These are phyloP conservation scores for Platerodrilus igneus DNA, from an alignment of 2,888 invertebrate species.

Conservation along the genomic window DNA sequence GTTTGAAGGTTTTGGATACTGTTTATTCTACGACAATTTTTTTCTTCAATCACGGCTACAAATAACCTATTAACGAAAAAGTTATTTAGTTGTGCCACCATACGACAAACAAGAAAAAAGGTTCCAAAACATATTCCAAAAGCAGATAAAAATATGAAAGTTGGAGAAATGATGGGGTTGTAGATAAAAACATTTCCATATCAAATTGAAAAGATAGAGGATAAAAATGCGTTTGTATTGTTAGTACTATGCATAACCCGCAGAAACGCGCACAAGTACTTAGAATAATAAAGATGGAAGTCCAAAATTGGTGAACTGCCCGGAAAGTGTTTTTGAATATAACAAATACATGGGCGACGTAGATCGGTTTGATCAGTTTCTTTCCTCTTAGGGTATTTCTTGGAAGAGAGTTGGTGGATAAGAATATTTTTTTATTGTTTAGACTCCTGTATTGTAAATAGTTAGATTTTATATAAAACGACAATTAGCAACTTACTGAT, in stretches of 20 bases:
- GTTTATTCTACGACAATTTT: constrained; percentile 3
- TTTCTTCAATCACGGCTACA: too few species aligned
- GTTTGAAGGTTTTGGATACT: constrained; percentile 5
- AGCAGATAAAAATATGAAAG: constrained; percentile 5
- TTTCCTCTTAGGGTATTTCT: background rate
- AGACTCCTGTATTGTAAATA: background rate
- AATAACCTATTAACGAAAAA: constrained; percentile 2
- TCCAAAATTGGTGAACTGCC: background rate
- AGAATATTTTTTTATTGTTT: constrained; percentile 5
- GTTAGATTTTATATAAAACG: too few species aligned
- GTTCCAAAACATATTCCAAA: constrained; percentile 3
- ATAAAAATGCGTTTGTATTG: too few species aligned
- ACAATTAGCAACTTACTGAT: too few species aligned
- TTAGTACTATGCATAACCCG: too few species aligned
- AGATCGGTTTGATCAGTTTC: constrained; percentile 1
- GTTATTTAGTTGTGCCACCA: constrained; percentile 3
- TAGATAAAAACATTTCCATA: constrained; percentile 4
- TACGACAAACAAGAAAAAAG: constrained; percentile 3
- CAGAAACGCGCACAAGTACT: constrained; percentile 5
- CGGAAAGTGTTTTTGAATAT: constrained; percentile 1
- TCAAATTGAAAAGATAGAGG: constrained; percentile 10
- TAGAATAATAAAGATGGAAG: constrained; percentile 4
- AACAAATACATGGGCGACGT: constrained; percentile 4
- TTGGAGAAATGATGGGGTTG: constrained; percentile 5
- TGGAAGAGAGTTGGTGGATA: constrained; percentile 2